Evolutionary conservation across 2,797 vertebrate genomes (phyloP).

Genomic region (Pseudomugil tenellus): DNA sequence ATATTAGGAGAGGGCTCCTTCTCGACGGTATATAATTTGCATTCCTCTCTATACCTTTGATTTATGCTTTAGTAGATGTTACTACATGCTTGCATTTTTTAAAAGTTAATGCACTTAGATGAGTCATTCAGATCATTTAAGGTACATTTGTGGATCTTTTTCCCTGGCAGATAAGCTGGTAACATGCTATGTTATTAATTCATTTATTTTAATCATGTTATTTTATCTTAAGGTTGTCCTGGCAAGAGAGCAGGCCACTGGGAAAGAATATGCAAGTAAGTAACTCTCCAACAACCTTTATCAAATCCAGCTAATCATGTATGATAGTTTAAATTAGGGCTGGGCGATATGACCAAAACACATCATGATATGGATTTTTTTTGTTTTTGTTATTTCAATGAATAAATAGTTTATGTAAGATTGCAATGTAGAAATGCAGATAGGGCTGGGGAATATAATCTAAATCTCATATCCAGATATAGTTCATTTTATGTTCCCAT

Average conservation of each 20-base stretch:
- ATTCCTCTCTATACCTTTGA: constrained; percentile 59
- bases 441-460: no score
- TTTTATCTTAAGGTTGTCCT: constrained; percentile 89
- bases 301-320: neutral
- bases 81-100: constrained; percentile 74
- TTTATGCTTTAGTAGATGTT: constrained; percentile 62
- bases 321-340: constrained; percentile 11
- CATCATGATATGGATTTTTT: no score
- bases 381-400: no score
- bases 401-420: no score
- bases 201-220: constrained; percentile 21
- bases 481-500: no score
- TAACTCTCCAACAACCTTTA: constrained; percentile 30
- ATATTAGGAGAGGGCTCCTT: constrained; percentile 99
- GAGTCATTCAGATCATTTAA: constrained; percentile 61
- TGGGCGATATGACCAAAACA: no score
- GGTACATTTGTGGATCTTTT: constrained; percentile 20
- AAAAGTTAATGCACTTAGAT: constrained; percentile 63
- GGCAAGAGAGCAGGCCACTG: constrained; percentile 93
- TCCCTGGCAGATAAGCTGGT: constrained; percentile 12
- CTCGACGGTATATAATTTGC: constrained; percentile 89
- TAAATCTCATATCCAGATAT: no score
- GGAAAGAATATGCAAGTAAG: constrained; percentile 99
- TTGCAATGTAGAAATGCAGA: no score
- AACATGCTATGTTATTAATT: constrained; percentile 14